A percentile compares a stretch with the other conserved stretches of the same genome.
These are phyloP conservation scores for Ernsta delagoae DNA, from an alignment of 2,888 invertebrate species.

Conservation along the genomic window DNA sequence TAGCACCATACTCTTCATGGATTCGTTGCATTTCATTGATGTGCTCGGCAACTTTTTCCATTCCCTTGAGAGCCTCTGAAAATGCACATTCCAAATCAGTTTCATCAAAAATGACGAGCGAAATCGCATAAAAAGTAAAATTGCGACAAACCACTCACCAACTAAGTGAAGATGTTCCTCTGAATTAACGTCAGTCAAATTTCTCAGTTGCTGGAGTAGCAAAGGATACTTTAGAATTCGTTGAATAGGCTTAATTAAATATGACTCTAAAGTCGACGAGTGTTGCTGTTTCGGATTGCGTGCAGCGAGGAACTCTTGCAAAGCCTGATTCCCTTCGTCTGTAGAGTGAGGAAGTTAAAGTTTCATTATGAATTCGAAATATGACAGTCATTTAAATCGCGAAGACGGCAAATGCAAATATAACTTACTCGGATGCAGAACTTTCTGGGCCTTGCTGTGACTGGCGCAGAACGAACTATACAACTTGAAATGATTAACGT, in stretches of 20 bases:
- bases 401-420: slow-evolving; percentile 33
- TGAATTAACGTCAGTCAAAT: slow-evolving; percentile 95
- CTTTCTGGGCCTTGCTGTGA: slow-evolving; percentile 99
- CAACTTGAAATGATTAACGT: slow-evolving; percentile 99
- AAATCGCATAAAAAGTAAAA: not conserved
- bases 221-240: slow-evolving; percentile 98
- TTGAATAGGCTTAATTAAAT: slow-evolving; percentile 99
- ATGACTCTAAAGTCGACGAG: slow-evolving; percentile 98
- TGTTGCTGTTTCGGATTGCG: slow-evolving; percentile 98
- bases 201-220: slow-evolving; percentile 96
- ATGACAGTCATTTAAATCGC: slow-evolving; percentile 13
- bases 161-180: slow-evolving; percentile 98
- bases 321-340: slow-evolving; percentile 98
- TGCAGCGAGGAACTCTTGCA: slow-evolving; percentile 97
- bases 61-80: slow-evolving; percentile 97
- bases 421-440: slow-evolving; percentile 97
- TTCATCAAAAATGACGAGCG: not conserved
- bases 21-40: slow-evolving; percentile 99
- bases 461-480: slow-evolving; percentile 99
- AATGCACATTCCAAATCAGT: slow-evolving; percentile 40
- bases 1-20: slow-evolving; percentile 99
- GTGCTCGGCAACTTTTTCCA: slow-evolving; percentile 99
- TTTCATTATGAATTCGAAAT: slow-evolving; percentile 21
- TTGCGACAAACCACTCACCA: slow-evolving; percentile 81
- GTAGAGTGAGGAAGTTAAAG: slow-evolving; percentile 43